Percentiles rank a stretch among this genome's conserved stretches.
Evolutionary conservation across 1,140 invertebrate species (phyloP).

Genomic region (Drosophila sp.): DNA sequence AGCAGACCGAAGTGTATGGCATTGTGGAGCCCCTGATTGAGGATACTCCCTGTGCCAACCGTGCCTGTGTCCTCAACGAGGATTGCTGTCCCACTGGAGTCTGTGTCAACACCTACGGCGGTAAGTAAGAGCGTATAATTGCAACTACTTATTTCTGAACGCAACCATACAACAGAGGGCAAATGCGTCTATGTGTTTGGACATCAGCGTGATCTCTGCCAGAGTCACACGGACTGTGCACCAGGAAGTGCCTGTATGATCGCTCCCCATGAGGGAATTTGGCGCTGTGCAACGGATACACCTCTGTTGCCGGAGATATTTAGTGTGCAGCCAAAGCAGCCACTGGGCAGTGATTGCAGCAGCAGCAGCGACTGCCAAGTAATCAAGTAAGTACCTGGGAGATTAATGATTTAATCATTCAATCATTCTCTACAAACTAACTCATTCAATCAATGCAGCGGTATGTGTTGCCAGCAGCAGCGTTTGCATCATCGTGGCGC

Average conservation of each 20-base stretch:
- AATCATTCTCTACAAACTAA: neutral
- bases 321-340: conserved; percentile 85
- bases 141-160: neutral
- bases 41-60: conserved; percentile 88
- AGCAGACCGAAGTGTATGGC: conserved; percentile 80
- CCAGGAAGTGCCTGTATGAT: conserved; percentile 89
- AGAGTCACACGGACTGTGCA: conserved; percentile 90
- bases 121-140: conserved; percentile 85
- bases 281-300: conserved; percentile 88
- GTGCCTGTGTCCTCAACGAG: conserved; percentile 89
- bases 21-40: conserved; percentile 86
- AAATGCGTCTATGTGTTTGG: conserved; percentile 90
- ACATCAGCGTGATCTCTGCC: conserved; percentile 90
- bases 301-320: conserved; percentile 58
- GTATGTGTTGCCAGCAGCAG: conserved; percentile 94
- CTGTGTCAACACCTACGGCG: conserved; percentile 90
- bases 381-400: conserved; percentile 85
- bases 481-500: conserved; percentile 91
- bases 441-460: conserved; percentile 84
- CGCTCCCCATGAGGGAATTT: conserved; percentile 87
- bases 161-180: conserved; percentile 84
- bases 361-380: conserved; percentile 95
- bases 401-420: neutral
- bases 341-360: conserved; percentile 93
- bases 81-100: conserved; percentile 91